Percentiles rank a stretch among this genome's conserved stretches.
Conservation (phyloP, 2,113 vertebrate genomes). For the Merops nubicus region DNA sequence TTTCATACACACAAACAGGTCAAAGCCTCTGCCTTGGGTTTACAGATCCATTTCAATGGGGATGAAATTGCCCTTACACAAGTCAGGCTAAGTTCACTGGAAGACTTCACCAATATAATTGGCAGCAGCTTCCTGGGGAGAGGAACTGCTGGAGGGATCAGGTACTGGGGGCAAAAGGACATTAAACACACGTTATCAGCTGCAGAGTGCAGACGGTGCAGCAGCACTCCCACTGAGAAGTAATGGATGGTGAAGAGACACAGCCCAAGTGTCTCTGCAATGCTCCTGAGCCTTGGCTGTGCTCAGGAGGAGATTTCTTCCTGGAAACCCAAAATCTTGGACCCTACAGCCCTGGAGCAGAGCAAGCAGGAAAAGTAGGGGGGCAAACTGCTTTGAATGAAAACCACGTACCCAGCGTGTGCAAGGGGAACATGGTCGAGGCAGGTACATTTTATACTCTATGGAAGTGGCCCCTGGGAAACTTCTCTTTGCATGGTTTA, state of each 20-base stretch:
- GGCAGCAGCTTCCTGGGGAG: conserved; percentile 25
- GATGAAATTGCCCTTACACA: conserved; percentile 5
- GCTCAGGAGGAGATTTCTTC: conserved; percentile 8
- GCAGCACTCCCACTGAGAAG: conserved; percentile 17
- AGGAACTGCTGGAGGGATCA: background rate
- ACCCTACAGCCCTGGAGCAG: background rate
- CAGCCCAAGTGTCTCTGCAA: background rate
- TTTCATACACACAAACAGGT: background rate
- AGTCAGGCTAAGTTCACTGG: background rate
- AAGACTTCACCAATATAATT: conserved; percentile 23
- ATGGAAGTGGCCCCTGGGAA: background rate
- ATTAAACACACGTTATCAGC: conserved; percentile 21
- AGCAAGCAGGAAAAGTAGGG: background rate
- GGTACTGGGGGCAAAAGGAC: conserved; percentile 7
- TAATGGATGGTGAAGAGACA: conserved; percentile 13
- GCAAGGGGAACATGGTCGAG: background rate
- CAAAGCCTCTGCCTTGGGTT: conserved; percentile 1
- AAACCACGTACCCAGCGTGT: background rate
- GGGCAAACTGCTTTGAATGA: conserved; percentile 4
- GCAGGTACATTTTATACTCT: background rate
- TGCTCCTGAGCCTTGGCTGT: background rate
- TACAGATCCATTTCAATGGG: background rate
- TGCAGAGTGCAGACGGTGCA: background rate
- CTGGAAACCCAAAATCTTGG: background rate
- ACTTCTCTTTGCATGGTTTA: background rate